Conservation (phyloP, 2,888 invertebrate genomes). For the Hesperia comma region DNA sequence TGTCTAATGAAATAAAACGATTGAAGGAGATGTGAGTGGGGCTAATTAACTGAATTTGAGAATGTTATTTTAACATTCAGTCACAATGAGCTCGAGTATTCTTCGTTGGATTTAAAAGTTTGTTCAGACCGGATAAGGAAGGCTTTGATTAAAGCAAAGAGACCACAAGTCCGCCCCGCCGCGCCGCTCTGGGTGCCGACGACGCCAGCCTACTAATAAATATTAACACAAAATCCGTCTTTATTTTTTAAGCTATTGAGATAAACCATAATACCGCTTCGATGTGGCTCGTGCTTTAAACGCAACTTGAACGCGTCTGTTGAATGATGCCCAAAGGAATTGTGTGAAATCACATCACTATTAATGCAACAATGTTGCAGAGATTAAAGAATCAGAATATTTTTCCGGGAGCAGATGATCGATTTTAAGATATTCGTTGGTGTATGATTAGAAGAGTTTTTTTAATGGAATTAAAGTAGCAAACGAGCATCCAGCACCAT, state of each 20-base stretch:
- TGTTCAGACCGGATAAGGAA: conserved; percentile 62
- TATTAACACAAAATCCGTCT: conserved; percentile 77
- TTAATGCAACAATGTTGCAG: no score
- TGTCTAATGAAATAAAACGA: not conserved
- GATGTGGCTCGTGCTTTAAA: conserved; percentile 74
- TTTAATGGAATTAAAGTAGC: no score
- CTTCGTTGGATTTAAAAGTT: conserved; percentile 68
- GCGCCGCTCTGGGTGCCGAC: conserved; percentile 56
- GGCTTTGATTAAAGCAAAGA: conserved; percentile 78
- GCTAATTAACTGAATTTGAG: not conserved
- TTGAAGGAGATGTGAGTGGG: not conserved
- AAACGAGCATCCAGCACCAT: no score
- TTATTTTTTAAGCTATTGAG: conserved; percentile 80
- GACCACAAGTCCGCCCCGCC: conserved; percentile 64
- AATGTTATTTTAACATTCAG: not conserved
- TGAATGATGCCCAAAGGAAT: conserved; percentile 68
- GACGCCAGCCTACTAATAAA: conserved; percentile 67
- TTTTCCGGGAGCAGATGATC: no score
- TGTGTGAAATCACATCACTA: no score
- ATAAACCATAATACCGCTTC: conserved; percentile 80
- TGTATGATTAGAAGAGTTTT: no score
- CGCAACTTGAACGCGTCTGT: conserved; percentile 69
- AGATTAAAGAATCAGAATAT: no score
- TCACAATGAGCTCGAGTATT: conserved; percentile 52
- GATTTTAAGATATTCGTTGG: no score